Base-by-base conservation (phyloP, 2,113 vertebrate species). In the Hiodon alosoides region DNA sequence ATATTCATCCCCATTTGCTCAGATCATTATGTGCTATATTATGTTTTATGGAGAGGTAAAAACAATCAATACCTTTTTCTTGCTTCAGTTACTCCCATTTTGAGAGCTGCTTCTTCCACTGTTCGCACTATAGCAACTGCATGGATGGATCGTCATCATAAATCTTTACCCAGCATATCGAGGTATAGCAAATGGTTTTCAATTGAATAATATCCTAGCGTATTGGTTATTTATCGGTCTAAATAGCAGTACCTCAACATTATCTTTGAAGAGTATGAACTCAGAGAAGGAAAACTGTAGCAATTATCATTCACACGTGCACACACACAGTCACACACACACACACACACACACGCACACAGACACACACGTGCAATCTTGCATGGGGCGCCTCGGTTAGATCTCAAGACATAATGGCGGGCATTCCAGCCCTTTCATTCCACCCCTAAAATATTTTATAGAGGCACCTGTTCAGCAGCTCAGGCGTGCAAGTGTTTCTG, bases 161-260 rank as follows among this genome's bases (percentile, higher is more conserved):
- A 79, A 88, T 89, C 86, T 86, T 81, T 78, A 77, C 74, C 78
- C 75, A 79, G 80, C 73, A 78, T 77, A 66, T 59, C 69, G 71
- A 86, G 82, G 79, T 76, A 65, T 87, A 88, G 89, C 86, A 82
- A 80, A 89, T 86, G 83, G 82, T 82, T 86, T 83, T 72, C 48
- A 75, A 83, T 85, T 71, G 67, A 86, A 87, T 87, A 85, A 82
- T 83, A 78, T 81, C 80, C 77, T 83, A 83, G 88, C 86, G 84
- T 91, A 88, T 91, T 85, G 87, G 86, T 91, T 88, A 88, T 87
- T 87, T 85, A 88, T 90, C 87, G 85, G 84, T 31, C 31, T 31
- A 31, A 67, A 79, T 74, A 46, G 69, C 58, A 58, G 59, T 51
- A 16, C 53, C 77, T 53, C 31, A 60, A 62, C 62, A 16, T 47